These are phyloP conservation scores for Symphodus melops DNA, from an alignment of 2,113 vertebrate species.

Conservation along the genomic window DNA sequence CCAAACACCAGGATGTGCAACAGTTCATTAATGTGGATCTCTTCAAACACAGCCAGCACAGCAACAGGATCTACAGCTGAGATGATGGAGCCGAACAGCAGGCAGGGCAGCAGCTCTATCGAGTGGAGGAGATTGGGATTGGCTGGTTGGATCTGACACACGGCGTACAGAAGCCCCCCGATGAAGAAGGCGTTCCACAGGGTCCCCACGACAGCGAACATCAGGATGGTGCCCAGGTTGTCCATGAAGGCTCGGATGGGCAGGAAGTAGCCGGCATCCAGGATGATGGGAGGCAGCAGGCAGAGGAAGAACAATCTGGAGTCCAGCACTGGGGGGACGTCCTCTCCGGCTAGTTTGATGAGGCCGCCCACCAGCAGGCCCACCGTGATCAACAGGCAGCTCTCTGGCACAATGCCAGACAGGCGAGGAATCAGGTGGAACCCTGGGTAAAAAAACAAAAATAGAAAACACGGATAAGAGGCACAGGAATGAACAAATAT, in stretches of 20 bases:
- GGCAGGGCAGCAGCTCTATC: slow-evolving; percentile 89
- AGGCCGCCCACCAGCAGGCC: slow-evolving; percentile 94
- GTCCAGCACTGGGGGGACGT: slow-evolving; percentile 86
- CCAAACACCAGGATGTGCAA: slow-evolving; percentile 98
- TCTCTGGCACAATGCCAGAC: slow-evolving; percentile 93
- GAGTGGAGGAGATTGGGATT: slow-evolving; percentile 63
- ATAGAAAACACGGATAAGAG: not conserved
- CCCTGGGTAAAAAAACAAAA: slow-evolving; percentile 78
- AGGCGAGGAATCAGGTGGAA: slow-evolving; percentile 95
- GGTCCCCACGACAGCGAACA: slow-evolving; percentile 96
- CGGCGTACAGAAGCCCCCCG: slow-evolving; percentile 89
- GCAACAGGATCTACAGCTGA: slow-evolving; percentile 97
- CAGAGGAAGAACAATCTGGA: slow-evolving; percentile 92
- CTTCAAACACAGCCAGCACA: slow-evolving; percentile 96
- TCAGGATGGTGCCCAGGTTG: slow-evolving; percentile 97
- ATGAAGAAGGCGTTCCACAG: slow-evolving; percentile 97
- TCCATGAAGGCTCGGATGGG: slow-evolving; percentile 96
- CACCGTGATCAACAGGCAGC: slow-evolving; percentile 96
- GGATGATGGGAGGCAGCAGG: slow-evolving; percentile 96
- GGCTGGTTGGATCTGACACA: slow-evolving; percentile 86
- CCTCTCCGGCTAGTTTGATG: slow-evolving; percentile 89
- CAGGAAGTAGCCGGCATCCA: slow-evolving; percentile 98
- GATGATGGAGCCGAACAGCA: slow-evolving; percentile 95
- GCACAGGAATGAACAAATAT: not conserved
- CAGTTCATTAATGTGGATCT: slow-evolving; percentile 98